Conservation (phyloP, 2,113 vertebrate species). For the Bos javanicus region DNA sequence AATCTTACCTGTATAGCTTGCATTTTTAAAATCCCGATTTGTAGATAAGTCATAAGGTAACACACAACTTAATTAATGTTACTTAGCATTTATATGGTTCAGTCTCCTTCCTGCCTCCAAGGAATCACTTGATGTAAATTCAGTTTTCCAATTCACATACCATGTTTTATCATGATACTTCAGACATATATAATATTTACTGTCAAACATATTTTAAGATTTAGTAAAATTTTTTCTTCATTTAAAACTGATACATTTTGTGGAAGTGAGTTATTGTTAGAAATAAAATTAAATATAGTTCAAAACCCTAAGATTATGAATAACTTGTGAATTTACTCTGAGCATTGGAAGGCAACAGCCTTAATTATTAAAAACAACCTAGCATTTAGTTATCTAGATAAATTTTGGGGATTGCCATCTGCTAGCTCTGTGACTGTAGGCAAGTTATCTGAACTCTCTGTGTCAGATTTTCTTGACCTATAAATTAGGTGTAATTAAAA, state of each 20-base stretch:
- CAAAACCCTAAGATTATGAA: background rate
- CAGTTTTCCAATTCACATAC: background rate
- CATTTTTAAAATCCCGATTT: background rate
- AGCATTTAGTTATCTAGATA: background rate
- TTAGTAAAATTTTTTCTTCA: background rate
- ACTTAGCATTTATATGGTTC: background rate
- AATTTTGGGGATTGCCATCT: background rate
- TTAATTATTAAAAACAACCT: background rate
- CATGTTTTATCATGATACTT: background rate
- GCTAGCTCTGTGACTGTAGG: background rate
- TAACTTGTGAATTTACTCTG: background rate
- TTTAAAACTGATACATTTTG: background rate
- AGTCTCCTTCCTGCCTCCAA: background rate
- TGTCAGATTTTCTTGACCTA: background rate
- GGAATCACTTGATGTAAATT: background rate
- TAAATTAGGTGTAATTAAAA: background rate
- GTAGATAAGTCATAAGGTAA: background rate
- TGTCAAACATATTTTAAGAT: background rate
- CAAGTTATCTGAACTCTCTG: background rate
- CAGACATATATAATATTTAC: background rate
- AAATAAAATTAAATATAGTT: slow-evolving; percentile 5
- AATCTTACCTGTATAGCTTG: background rate
- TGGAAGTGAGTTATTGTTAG: background rate
- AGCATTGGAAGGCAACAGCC: background rate
- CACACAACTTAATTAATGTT: background rate